These are phyloP conservation scores for Hemithea aestivaria DNA, from an alignment of 2,888 invertebrate species.

Conservation along the genomic window DNA sequence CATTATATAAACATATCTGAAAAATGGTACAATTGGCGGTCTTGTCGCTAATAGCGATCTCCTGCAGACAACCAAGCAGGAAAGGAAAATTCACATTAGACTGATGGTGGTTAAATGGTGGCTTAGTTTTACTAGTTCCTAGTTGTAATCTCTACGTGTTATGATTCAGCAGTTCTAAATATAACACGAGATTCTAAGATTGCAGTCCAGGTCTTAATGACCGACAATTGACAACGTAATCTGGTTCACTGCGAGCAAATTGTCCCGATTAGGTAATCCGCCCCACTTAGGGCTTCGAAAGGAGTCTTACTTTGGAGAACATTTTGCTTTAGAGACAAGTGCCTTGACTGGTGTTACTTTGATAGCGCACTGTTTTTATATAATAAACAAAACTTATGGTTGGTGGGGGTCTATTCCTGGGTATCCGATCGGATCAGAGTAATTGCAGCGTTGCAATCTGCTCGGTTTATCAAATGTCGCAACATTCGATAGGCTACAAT, in stretches of 20 bases:
- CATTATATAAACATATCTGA: no score
- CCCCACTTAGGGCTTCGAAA: constrained; percentile 32
- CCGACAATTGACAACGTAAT: constrained; percentile 32
- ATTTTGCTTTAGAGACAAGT: constrained; percentile 71
- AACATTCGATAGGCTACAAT: constrained; percentile 59
- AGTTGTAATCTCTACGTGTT: no score
- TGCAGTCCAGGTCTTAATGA: constrained; percentile 19
- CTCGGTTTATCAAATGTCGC: constrained; percentile 66
- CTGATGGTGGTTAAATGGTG: no score
- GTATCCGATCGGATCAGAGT: constrained; percentile 74
- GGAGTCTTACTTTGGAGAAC: constrained; percentile 71
- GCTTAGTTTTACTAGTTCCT: no score
- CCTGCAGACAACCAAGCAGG: no score
- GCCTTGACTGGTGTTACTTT: constrained; percentile 66
- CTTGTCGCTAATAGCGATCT: no score
- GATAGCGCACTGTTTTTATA: constrained; percentile 73
- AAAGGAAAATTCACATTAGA: no score
- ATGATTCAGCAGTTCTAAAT: constrained; percentile 6
- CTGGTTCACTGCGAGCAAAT: constrained; percentile 33
- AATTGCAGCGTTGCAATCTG: constrained; percentile 73
- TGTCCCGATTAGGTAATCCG: constrained; percentile 44
- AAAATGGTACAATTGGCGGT: no score
- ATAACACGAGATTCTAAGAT: constrained; percentile 12
- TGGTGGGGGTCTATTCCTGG: constrained; percentile 70
- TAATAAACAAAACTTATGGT: constrained; percentile 72